phyloP scores from a whole-genome alignment of 2,888 invertebrate genomes.

The Leucania comma region DNA sequence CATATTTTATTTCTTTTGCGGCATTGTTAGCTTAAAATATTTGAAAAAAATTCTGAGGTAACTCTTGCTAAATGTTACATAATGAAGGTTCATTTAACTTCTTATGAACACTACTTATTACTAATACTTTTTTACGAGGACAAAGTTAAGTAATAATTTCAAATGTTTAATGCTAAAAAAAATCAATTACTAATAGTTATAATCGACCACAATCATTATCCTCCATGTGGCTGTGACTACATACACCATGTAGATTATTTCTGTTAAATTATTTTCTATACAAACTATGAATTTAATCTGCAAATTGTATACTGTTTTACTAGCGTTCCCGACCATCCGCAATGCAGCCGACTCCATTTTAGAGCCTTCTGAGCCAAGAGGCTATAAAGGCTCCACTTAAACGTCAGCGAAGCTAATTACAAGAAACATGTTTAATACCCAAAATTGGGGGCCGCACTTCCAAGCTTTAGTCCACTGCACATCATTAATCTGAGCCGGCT shows the following conservation, averaged over 20 bases:
- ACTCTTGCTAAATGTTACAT: background rate
- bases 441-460: conserved; percentile 65
- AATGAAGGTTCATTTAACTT: too few relatives aligned
- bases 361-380: conserved; percentile 61
- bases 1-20: conserved; percentile 44
- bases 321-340: conserved; percentile 68
- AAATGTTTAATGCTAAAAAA: too few relatives aligned
- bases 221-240: background rate
- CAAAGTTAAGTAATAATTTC: too few relatives aligned
- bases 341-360: conserved; percentile 72
- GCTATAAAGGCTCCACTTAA: conserved; percentile 71
- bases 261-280: background rate
- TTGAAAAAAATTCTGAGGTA: background rate
- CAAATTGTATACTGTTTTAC: conserved; percentile 25
- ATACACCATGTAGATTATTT: background rate
- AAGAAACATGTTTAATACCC: conserved; percentile 72
- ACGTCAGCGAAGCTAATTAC: conserved; percentile 71
- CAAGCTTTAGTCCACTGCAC: conserved; percentile 63
- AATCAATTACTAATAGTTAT: background rate
- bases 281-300: background rate
- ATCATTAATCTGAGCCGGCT: conserved; percentile 70
- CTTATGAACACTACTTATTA: too few relatives aligned
- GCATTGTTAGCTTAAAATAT: conserved; percentile 22
- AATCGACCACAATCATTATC: too few relatives aligned
- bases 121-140: too few relatives aligned